Percentiles rank a stretch among this genome's conserved stretches.
Evolutionary conservation across 2,888 invertebrate genomes (phyloP).

Genomic region (Euplagia quadripunctaria): DNA sequence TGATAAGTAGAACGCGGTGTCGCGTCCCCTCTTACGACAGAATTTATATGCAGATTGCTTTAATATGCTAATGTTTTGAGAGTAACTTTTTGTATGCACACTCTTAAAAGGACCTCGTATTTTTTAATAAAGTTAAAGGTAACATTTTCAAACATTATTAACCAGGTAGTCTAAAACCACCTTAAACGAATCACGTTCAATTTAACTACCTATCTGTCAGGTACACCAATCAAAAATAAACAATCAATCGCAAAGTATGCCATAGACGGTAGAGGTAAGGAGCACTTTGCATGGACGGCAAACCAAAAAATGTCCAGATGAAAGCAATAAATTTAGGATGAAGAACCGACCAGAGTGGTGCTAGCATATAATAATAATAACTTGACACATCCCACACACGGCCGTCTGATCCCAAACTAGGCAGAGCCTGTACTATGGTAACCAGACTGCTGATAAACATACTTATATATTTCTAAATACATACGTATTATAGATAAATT

Average conservation of each 20-base stretch:
- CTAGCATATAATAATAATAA: too few species aligned
- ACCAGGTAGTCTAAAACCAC: neutral
- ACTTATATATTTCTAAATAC: too few species aligned
- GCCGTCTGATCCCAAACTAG: too few species aligned
- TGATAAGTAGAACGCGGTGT: constrained; percentile 21
- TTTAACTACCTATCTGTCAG: neutral
- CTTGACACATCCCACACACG: too few species aligned
- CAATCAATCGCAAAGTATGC: neutral
- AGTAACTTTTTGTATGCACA: constrained; percentile 20
- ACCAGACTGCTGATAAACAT: too few species aligned
- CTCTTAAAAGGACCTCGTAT: constrained; percentile 18
- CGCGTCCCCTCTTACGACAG: constrained; percentile 12
- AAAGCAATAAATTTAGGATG: too few species aligned
- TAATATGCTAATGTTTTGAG: constrained; percentile 50
- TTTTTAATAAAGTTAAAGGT: constrained; percentile 10
- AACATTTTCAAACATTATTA: neutral
- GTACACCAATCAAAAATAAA: neutral
- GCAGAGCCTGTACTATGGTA: too few species aligned
- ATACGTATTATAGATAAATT: too few species aligned
- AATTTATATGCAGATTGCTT: constrained; percentile 60
- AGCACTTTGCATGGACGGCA: too few species aligned
- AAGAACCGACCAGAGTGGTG: too few species aligned
- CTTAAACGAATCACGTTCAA: neutral
- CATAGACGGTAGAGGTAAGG: too few species aligned
- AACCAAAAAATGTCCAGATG: too few species aligned